A percentile compares a stretch with the other conserved stretches of the same genome.
phyloP scores from a whole-genome alignment of 2,113 vertebrate genomes.

The Lethenteron camtschaticum region DNA sequence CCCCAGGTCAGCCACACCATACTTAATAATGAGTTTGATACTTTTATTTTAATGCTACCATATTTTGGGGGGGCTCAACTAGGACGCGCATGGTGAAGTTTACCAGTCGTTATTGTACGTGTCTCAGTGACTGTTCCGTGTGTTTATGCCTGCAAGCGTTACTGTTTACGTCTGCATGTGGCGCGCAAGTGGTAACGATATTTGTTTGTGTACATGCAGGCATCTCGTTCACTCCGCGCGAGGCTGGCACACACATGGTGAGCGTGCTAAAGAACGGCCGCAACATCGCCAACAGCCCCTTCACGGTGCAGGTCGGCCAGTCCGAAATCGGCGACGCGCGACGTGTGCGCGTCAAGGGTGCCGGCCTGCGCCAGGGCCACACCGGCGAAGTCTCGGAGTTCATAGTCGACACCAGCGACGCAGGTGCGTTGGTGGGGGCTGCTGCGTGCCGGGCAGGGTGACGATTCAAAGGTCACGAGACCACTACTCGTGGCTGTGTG shows the following conservation, averaged over 20 bases:
- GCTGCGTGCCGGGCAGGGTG: background rate
- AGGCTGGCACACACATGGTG: conserved; percentile 58
- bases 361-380: conserved; percentile 42
- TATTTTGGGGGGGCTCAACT: no score
- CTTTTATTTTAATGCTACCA: no score
- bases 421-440: conserved; percentile 22
- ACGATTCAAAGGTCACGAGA: no score
- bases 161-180: no score
- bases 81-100: no score
- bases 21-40: no score
- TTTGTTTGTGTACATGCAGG: conserved; percentile 19
- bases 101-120: no score
- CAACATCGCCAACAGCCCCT: conserved; percentile 57
- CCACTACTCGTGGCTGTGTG: no score
- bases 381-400: conserved; percentile 62
- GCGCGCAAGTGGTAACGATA: no score
- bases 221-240: conserved; percentile 62
- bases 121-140: no score
- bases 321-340: conserved; percentile 64
- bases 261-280: conserved; percentile 60
- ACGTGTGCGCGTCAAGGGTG: conserved; percentile 46
- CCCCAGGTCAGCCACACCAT: no score
- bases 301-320: conserved; percentile 56
- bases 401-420: conserved; percentile 60
- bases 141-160: no score